Evolutionary conservation across 2,113 vertebrate genomes (phyloP), one percentile per base, ranked within the genome.

Genomic region (Eidolon helvum): DNA sequence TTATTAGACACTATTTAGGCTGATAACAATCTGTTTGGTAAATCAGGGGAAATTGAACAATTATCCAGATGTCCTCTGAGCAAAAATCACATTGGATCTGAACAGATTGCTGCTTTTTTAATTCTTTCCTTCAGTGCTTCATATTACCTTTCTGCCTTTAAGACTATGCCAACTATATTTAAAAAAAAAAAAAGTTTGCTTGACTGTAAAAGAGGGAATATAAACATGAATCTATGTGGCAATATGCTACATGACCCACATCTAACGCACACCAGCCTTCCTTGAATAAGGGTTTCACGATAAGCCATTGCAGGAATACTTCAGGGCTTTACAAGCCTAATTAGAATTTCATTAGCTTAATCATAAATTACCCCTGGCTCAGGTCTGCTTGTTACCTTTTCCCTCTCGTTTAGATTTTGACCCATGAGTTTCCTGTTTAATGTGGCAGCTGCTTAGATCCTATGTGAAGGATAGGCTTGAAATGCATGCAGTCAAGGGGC

Each of bases 261-360:
- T 97, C 84, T 86, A 89, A 91, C 1, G 15, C 0, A 69, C 40
- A 72, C 63, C 69, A 75, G 61, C 93, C 95, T 96, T 95, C 53
- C 95, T 68, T 8, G 96, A 84, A 72, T 68, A 87, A 53, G 97
- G 74, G 75, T 45, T 98, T 97, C 66, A 40, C 87, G 96, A 97
- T 90, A 95, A 63, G 30, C 91, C 98, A 89, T 93, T 63, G 72
- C 61, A 82, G 91, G 61, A 85, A 55, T 89, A 97, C 98, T 97
- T 96, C 68, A 92, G 87, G 95, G 94, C 96, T 98, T 97, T 92
- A 87, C 72, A 94, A 92, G 68, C 97, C 93, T 98, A 97, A 98
- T 98, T 98, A 98, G 94, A 72, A 96, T 90, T 96, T 97, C 97
- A 98, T 98, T 98, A 94, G 96, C 93, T 98, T 97, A 97, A 98